A percentile compares a stretch with the other conserved stretches of the same genome.
phyloP scores from a whole-genome alignment of 1,140 invertebrate genomes.

The Steinernema khuongi region DNA sequence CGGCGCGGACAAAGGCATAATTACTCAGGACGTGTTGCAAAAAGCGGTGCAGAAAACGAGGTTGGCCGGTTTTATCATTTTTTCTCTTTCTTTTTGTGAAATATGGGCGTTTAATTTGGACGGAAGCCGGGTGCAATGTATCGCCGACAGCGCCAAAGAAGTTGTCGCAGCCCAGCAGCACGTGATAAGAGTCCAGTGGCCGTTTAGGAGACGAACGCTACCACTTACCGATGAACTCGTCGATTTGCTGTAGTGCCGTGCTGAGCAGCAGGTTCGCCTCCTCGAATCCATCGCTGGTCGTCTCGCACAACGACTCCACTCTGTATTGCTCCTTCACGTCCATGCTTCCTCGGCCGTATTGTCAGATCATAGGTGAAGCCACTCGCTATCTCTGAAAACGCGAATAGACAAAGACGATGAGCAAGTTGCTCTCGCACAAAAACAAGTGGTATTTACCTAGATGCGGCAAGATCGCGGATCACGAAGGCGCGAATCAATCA shows the following conservation, averaged over 20 bases:
- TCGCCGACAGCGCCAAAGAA: too few relatives aligned
- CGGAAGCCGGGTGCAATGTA: too few relatives aligned
- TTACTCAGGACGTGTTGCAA: neutral
- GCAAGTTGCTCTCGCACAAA: neutral
- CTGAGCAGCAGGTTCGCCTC: conserved; percentile 46
- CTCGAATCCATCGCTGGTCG: conserved; percentile 36
- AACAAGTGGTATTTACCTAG: conserved; percentile 8
- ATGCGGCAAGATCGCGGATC: neutral
- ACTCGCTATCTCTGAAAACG: conserved; percentile 11
- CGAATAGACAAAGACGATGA: conserved; percentile 9
- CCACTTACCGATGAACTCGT: conserved; percentile 38
- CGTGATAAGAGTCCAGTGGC: neutral
- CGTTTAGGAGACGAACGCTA: neutral
- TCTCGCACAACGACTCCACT: neutral
- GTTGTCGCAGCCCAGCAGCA: neutral
- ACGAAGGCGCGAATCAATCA: neutral
- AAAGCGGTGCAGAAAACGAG: conserved; percentile 28
- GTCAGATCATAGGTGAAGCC: neutral
- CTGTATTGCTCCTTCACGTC: neutral
- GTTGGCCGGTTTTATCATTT: conserved; percentile 14
- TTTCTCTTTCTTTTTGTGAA: neutral
- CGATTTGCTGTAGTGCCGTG: conserved; percentile 42
- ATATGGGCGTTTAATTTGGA: too few relatives aligned
- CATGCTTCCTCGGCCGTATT: neutral
- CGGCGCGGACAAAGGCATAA: neutral